Evolutionary conservation across 2,797 vertebrate genomes (phyloP).

Genomic region (Lithobates pipiens): DNA sequence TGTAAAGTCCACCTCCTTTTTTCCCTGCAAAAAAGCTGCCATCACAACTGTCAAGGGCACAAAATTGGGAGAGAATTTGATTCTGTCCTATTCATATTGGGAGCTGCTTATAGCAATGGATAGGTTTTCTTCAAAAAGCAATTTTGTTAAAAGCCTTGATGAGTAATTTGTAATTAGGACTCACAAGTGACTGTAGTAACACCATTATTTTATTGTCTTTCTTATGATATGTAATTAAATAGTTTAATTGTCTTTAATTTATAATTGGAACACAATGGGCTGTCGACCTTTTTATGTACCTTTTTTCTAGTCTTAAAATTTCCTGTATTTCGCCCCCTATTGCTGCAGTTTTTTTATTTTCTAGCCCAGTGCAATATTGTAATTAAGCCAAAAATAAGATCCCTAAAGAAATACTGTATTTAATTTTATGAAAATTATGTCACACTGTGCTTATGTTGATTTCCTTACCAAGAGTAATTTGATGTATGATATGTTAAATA

Average conservation of each 20-base stretch:
- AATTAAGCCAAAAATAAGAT: background rate
- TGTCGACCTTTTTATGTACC: background rate
- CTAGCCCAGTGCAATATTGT: conserved; percentile 16
- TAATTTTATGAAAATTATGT: background rate
- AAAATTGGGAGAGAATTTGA: background rate
- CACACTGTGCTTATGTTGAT: background rate
- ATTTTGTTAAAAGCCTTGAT: background rate
- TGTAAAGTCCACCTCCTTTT: background rate
- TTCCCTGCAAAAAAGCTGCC: background rate
- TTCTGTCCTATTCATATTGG: background rate
- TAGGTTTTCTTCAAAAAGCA: background rate
- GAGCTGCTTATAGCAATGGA: background rate
- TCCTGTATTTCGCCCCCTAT: background rate
- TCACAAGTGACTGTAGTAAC: background rate
- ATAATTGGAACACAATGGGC: background rate
- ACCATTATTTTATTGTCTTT: background rate
- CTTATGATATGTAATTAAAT: background rate
- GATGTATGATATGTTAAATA: background rate
- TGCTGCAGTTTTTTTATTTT: background rate
- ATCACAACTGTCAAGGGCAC: background rate
- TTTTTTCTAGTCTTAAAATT: background rate
- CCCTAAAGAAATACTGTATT: background rate
- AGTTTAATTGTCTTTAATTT: background rate
- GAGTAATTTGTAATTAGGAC: background rate
- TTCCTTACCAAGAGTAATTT: background rate